A percentile compares a stretch with the other conserved stretches of the same genome.
These are phyloP conservation scores for Apis cerana DNA, from an alignment of 1,140 invertebrate species.

Conservation along the genomic window DNA sequence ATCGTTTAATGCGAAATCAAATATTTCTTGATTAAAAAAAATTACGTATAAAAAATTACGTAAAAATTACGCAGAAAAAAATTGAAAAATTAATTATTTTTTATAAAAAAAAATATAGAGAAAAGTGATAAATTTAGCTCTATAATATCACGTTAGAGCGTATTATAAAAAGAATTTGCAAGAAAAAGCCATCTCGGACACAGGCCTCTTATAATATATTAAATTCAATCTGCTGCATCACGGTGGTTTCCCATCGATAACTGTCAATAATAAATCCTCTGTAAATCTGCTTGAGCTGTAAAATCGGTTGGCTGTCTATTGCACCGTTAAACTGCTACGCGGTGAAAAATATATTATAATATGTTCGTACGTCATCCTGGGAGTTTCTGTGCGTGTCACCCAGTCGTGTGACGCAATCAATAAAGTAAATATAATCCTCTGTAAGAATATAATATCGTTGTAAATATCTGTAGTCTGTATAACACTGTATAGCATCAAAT, in stretches of 20 bases:
- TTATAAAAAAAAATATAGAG: neutral
- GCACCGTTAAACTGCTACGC: slow-evolving; percentile 73
- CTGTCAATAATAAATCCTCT: slow-evolving; percentile 80
- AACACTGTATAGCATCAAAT: slow-evolving; percentile 82
- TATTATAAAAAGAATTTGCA: slow-evolving; percentile 29
- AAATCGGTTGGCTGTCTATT: slow-evolving; percentile 79
- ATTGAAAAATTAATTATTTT: neutral
- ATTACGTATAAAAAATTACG: neutral
- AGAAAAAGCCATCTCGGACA: slow-evolving; percentile 61
- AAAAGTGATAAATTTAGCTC: slow-evolving; percentile 29
- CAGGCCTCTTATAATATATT: slow-evolving; percentile 71
- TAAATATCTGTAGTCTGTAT: slow-evolving; percentile 83
- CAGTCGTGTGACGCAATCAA: slow-evolving; percentile 64
- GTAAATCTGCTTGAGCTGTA: slow-evolving; percentile 80
- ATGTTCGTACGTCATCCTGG: slow-evolving; percentile 51
- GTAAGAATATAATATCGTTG: slow-evolving; percentile 82
- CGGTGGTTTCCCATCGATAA: slow-evolving; percentile 80
- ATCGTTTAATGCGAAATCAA: neutral
- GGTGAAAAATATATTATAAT: slow-evolving; percentile 80
- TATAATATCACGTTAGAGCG: slow-evolving; percentile 47
- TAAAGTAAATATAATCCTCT: slow-evolving; percentile 82
- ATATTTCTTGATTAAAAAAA: neutral
- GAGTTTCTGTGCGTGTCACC: slow-evolving; percentile 51
- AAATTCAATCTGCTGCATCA: slow-evolving; percentile 79
- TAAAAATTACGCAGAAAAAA: neutral